Evolutionary conservation across 2,797 vertebrate species (phyloP), one percentile per base, ranked within the genome.

Genomic region (Lutjanus campechanus): DNA sequence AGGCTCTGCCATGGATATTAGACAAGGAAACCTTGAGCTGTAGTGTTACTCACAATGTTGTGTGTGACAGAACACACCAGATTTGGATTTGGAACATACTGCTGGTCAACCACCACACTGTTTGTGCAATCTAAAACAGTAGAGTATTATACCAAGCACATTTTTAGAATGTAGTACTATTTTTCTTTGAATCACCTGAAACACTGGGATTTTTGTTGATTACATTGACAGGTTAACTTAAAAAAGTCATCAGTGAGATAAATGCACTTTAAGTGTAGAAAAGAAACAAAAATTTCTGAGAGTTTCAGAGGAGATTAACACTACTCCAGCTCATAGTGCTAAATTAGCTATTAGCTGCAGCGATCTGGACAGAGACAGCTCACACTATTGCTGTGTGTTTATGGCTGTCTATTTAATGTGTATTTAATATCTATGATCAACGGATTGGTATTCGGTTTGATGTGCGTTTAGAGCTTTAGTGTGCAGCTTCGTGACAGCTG

Each of bases 1-100:
- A 78, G 70, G 70, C 70, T 82, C 63, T 63, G 29, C 56, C 59
- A 65, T 43, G 65, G 76, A 72, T 62, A 67, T 84, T 72, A 79
- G 58, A 69, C 22, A 64, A 67, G 87, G 41, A 84, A 70, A 62
- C 66, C 29, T 22, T 41, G 40, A 53, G 69, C 77, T 86, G 67
- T 77, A 44, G 54, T 61, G 29, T 69, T 46, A 40, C 22, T 53
- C 9, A 8, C 17, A 50, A 50, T 55, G 40, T 65, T 67, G 36
- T 58, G 19, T 54, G 50, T 76, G 73, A 68, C 46, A 59, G 29
- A 73, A 51, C 58, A 25, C 17, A 61, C 13, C 59, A 85, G 16
- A 67, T 63, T 20, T 82, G 17, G 46, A 59, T 53, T 56, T 43
- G 16, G 50, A 50, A 62, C 20, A 20, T 6, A 16, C 6, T 25